Evolutionary conservation across 2,797 vertebrate genomes (phyloP), one percentile per base, ranked within the genome.

Genomic region (Staurois parvus): DNA sequence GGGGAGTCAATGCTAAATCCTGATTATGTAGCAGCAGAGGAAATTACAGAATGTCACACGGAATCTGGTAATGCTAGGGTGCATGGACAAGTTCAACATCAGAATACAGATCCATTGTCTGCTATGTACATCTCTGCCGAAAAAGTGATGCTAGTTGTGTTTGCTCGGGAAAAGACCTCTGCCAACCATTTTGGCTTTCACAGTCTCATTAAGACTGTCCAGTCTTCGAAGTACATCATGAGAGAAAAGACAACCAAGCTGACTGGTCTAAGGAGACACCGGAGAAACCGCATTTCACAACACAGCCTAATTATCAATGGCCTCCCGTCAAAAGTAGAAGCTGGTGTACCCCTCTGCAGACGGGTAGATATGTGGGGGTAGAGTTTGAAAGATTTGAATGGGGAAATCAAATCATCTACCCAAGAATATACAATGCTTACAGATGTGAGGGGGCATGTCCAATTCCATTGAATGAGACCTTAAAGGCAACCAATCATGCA

Each of bases 301-400:
- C 87, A 94, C 19, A 91, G 91, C 32, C 85, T 92, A 69, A 88
- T 88, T 26, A 77, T 0, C 1, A 83, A 78, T 0, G 87, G 81
- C 0, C 8, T 89, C 0, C 86, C 90, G 0, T 4, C 75, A 0
- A 0, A 0, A 0, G 85, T 88, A 0, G 94, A 91, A 37, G 13
- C 21, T 0, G 76, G 87, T 0, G 84, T 82, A 73, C 87, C 91
- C 0, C 85, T 95, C n/a, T 97, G 96, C 90, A 90, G 92, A 40
- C 89, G 89, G 66, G 95, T 95, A 37, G 95, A 97, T 92, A 97
- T 97, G 97, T 90, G 95, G 91, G 96, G 91, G 96, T 98, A 89
- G 96, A 97, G 76, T 98, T 98, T 1, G 95, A 97, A 69, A 94
- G 95, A 88, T 96, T 97, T 0, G 96, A 95, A 88, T 97, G 97